Base-by-base conservation (phyloP, 2,888 invertebrate species). In the Deilephila porcellus region DNA sequence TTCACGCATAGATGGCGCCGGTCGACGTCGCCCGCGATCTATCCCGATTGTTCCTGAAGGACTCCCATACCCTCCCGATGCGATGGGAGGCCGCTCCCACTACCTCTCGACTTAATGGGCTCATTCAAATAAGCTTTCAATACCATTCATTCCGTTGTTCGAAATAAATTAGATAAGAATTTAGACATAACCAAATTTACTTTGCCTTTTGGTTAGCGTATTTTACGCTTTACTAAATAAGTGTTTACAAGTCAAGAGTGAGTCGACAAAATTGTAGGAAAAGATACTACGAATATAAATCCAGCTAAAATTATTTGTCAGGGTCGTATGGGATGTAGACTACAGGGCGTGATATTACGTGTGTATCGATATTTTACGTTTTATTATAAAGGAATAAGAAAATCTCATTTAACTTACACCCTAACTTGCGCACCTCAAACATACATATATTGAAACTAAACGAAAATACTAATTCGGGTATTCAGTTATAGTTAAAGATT, bases 11-110 rank as follows among this genome's bases (percentile, higher is more conserved):
- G 77, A 78, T 81, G 88, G 86, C 86, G 86, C 86, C 85, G 79
- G 79, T 81, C 80, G 82, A 80, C 75, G 78, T 79, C 82, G 82
- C 85, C 86, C 84, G 84, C 86, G 79, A 80, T 74, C 76, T 77
- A 75, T 74, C 62, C 70, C 64, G 59, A 77, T 64, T 76, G 74
- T 78, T 76, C 77, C 75, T 73, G 71, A 76, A 77, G 80, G 78
- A 76, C 76, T 77, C 73, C 77, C 74, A 73, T 70, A 72, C 73
- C 72, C 64, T 67, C 76, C 73, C 72, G 70, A 71, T 64, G 71
- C 60, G 74, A 75, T 70, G 71, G 71, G 75, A 71, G 73, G 19
- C 53, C 75, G 78, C 77, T 73, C 74, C 81, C 77, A 82, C 82
- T 82, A 78, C 74, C 81, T 71, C 76, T 73, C 78, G 81, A 81